Evolutionary conservation across 2,113 vertebrate genomes (phyloP).

Genomic region (Raja brachyura): DNA sequence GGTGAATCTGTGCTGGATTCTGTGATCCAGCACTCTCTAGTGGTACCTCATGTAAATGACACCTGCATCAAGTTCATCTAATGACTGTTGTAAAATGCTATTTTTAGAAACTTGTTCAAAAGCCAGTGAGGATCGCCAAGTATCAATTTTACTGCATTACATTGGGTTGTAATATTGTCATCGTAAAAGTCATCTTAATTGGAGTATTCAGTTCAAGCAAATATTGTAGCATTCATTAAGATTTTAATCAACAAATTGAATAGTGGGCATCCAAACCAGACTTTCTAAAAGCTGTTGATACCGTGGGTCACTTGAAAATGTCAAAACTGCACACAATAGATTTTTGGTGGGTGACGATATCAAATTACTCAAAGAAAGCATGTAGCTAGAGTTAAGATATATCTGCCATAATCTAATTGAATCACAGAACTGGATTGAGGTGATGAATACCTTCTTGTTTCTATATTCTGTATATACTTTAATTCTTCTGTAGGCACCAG

Average conservation of each 20-base stretch:
- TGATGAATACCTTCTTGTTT: not conserved
- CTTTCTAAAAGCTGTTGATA: too few relatives aligned
- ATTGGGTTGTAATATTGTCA: not conserved
- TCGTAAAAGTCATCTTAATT: not conserved
- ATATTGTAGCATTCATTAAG: not conserved
- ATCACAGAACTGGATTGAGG: not conserved
- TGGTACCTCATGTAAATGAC: not conserved
- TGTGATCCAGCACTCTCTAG: slow-evolving; percentile 2
- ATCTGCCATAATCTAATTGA: not conserved
- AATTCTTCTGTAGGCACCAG: not conserved
- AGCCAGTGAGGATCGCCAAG: not conserved
- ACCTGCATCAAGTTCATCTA: not conserved
- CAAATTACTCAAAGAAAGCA: not conserved
- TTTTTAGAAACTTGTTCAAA: not conserved
- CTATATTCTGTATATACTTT: not conserved
- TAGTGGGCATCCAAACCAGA: too few relatives aligned
- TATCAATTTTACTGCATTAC: not conserved
- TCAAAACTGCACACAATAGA: not conserved
- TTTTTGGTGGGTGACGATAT: not conserved
- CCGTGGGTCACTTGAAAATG: not conserved
- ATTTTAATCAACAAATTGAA: too few relatives aligned
- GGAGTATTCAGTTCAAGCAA: not conserved
- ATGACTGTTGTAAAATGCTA: not conserved
- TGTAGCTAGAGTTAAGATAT: not conserved
- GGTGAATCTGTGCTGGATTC: not conserved